These are phyloP conservation scores for Metellina segmentata DNA, from an alignment of 2,888 invertebrate genomes.

Conservation along the genomic window DNA sequence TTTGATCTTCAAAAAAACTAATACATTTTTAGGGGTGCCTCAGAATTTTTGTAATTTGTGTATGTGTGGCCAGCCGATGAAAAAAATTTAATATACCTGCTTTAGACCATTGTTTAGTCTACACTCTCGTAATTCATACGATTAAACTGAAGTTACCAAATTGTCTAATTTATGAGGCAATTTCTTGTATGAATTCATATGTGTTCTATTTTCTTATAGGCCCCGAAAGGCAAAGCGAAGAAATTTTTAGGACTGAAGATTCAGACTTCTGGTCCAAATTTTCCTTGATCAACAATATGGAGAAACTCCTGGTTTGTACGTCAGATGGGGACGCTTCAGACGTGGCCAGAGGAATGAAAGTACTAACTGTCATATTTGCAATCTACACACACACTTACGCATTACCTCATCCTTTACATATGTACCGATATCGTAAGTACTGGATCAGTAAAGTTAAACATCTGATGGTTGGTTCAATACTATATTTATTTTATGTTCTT, in stretches of 20 bases:
- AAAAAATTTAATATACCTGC: too few species aligned
- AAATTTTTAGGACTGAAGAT: background rate
- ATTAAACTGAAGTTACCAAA: too few species aligned
- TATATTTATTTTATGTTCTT: too few species aligned
- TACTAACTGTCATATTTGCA: conserved; percentile 43
- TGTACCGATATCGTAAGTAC: conserved; percentile 72
- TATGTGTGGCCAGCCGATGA: too few species aligned
- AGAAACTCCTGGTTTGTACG: conserved; percentile 26
- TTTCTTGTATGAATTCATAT: too few species aligned
- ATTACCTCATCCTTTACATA: conserved; percentile 61
- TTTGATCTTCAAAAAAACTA: too few species aligned
- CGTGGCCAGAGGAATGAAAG: conserved; percentile 53
- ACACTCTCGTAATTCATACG: too few species aligned
- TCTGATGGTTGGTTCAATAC: too few species aligned
- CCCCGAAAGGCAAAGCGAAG: background rate
- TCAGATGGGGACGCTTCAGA: conserved; percentile 52
- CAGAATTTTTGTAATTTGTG: too few species aligned
- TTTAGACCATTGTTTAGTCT: too few species aligned
- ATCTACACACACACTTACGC: conserved; percentile 70
- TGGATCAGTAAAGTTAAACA: background rate
- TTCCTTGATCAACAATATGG: background rate
- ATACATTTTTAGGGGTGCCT: too few species aligned
- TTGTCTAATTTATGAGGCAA: too few species aligned
- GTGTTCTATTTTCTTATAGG: background rate
- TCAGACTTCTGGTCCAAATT: background rate